phyloP scores from a whole-genome alignment of 1,140 invertebrate genomes.

The Parasteatoda tepidariorum region DNA sequence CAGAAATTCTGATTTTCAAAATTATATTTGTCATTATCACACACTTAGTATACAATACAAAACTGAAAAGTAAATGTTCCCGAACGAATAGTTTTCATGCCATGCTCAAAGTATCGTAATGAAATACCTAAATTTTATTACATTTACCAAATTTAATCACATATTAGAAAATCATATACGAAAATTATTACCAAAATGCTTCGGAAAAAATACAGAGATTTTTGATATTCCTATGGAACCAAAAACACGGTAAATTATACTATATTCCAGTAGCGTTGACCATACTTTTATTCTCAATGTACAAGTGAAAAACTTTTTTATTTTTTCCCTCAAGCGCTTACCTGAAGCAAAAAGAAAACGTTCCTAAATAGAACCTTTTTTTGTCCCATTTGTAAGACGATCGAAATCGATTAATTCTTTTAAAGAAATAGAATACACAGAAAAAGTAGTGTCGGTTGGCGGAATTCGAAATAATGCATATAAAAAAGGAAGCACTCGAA shows the following conservation, averaged over 20 bases:
- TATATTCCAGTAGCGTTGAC: neutral
- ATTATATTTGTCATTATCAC: no score
- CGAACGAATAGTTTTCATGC: no score
- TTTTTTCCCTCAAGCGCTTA: conserved; percentile 28
- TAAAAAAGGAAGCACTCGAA: neutral
- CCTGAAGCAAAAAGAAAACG: neutral
- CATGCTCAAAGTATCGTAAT: no score
- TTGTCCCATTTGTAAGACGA: conserved; percentile 29
- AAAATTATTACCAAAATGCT: no score
- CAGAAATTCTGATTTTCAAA: no score
- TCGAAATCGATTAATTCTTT: conserved; percentile 46
- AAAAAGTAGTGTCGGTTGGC: neutral
- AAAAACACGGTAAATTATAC: neutral
- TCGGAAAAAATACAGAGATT: neutral
- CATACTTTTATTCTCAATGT: neutral
- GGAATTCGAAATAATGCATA: neutral
- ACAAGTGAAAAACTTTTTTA: neutral
- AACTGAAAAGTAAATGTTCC: no score
- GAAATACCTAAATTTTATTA: no score
- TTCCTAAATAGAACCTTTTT: conserved; percentile 34
- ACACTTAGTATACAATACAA: no score
- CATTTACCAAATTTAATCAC: no score
- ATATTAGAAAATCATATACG: no score
- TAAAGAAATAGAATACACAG: conserved; percentile 31
- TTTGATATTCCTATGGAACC: neutral